These are phyloP conservation scores for Trididemnum nubilum DNA, from an alignment of 23 tunicate genomes.

Conservation along the genomic window DNA sequence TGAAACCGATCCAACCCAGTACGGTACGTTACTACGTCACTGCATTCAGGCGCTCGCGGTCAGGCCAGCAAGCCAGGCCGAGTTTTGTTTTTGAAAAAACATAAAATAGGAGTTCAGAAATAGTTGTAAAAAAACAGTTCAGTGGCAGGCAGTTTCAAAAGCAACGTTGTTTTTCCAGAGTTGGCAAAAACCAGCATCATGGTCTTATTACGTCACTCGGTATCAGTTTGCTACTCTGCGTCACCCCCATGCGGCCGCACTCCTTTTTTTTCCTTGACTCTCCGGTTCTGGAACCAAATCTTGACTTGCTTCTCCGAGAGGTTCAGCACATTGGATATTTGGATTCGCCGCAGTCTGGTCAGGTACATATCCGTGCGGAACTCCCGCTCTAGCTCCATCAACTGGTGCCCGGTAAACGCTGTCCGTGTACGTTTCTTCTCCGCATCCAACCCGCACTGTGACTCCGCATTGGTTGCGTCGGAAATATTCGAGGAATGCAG, in stretches of 20 bases:
- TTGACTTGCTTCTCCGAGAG: slow-evolving; percentile 60
- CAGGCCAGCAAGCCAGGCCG: no score
- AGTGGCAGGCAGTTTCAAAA: no score
- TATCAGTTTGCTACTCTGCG: not conserved
- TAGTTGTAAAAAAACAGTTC: no score
- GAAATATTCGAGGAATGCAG: no score
- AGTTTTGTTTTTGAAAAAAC: no score
- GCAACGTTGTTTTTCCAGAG: no score
- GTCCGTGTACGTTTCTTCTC: slow-evolving; percentile 55
- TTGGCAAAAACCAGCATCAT: no score
- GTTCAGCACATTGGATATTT: slow-evolving; percentile 40
- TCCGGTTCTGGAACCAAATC: slow-evolving; percentile 63
- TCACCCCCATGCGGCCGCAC: not conserved
- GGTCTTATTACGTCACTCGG: no score
- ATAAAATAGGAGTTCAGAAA: no score
- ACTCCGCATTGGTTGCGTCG: not conserved
- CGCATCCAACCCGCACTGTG: not conserved
- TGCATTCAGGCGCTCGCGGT: no score
- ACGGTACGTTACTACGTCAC: no score
- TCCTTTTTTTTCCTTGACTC: slow-evolving; percentile 52
- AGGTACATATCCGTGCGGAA: slow-evolving; percentile 57
- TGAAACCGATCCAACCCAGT: no score
- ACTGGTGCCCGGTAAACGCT: slow-evolving; percentile 59
- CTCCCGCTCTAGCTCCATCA: slow-evolving; percentile 52
- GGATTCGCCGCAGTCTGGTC: slow-evolving; percentile 50